Evolutionary conservation across 1,140 invertebrate species (phyloP).

Genomic region (Meloidogyne chitwoodi): DNA sequence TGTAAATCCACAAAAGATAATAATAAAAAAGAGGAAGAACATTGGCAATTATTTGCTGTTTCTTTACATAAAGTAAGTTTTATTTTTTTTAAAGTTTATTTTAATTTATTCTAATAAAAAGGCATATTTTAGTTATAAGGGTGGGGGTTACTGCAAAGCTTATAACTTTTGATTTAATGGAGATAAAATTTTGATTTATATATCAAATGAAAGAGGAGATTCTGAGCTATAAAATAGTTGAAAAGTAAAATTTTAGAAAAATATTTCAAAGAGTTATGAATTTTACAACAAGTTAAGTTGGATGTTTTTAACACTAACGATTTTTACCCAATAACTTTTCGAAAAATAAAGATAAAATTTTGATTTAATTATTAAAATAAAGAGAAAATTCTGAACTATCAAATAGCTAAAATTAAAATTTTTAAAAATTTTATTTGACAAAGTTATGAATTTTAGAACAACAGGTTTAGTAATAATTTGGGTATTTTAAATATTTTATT

Average conservation of each 20-base stretch:
- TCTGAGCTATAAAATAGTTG: background rate
- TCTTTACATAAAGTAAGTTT: constrained; percentile 4
- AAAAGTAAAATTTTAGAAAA: too few species aligned
- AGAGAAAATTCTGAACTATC: background rate
- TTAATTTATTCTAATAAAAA: too few species aligned
- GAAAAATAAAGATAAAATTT: background rate
- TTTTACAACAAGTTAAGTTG: too few species aligned
- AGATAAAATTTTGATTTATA: background rate
- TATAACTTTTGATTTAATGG: background rate
- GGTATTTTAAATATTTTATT: too few species aligned
- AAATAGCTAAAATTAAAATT: background rate
- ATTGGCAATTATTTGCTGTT: constrained; percentile 18
- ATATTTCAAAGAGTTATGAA: too few species aligned
- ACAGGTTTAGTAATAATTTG: background rate
- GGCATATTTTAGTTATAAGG: too few species aligned
- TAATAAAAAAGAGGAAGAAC: background rate
- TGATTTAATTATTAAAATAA: background rate
- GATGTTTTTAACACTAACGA: background rate
- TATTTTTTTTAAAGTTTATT: background rate
- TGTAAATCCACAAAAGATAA: background rate
- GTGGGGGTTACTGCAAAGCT: background rate
- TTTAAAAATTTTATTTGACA: background rate
- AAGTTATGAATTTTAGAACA: background rate
- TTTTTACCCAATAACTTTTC: background rate
- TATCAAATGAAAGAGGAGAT: background rate